A percentile compares a stretch with the other conserved stretches of the same genome.
These are phyloP conservation scores for Eubucco bourcierii DNA, from an alignment of 2,113 vertebrate species.

Conservation along the genomic window DNA sequence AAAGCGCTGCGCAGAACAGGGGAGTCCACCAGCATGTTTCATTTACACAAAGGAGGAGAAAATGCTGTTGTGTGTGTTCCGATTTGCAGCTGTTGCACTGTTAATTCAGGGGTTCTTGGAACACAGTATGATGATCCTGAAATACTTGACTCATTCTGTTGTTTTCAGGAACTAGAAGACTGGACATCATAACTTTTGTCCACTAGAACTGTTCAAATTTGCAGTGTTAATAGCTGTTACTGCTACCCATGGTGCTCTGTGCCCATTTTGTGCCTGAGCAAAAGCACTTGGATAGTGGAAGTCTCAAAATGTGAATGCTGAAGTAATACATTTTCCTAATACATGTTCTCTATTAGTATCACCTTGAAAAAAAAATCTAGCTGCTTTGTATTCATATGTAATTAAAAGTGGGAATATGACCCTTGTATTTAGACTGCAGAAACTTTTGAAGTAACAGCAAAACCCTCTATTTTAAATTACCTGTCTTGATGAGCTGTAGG, in stretches of 20 bases:
- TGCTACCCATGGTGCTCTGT: not conserved
- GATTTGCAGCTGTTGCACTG: slow-evolving; percentile 15
- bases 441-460: not conserved
- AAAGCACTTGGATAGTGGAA: not conserved
- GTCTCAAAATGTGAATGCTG: not conserved
- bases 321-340: not conserved
- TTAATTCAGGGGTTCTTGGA: slow-evolving; percentile 28
- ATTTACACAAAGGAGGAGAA: slow-evolving; percentile 45
- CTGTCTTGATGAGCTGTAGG: not conserved
- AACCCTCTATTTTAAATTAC: not conserved
- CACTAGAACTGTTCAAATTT: not conserved
- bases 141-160: slow-evolving; percentile 4
- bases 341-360: accelerated
- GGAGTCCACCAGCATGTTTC: slow-evolving; percentile 64
- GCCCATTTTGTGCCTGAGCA: not conserved
- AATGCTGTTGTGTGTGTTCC: slow-evolving; percentile 45
- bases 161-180: not conserved
- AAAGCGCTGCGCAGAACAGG: slow-evolving; percentile 52
- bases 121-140: slow-evolving; percentile 25
- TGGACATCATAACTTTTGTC: not conserved
- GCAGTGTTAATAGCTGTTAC: not conserved
- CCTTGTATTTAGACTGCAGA: not conserved
- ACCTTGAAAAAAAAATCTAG: not conserved
- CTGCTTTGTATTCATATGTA: not conserved
- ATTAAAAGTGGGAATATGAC: not conserved